These are phyloP conservation scores for Varanus komodoensis DNA, from an alignment of 2,113 vertebrate genomes.

Conservation along the genomic window DNA sequence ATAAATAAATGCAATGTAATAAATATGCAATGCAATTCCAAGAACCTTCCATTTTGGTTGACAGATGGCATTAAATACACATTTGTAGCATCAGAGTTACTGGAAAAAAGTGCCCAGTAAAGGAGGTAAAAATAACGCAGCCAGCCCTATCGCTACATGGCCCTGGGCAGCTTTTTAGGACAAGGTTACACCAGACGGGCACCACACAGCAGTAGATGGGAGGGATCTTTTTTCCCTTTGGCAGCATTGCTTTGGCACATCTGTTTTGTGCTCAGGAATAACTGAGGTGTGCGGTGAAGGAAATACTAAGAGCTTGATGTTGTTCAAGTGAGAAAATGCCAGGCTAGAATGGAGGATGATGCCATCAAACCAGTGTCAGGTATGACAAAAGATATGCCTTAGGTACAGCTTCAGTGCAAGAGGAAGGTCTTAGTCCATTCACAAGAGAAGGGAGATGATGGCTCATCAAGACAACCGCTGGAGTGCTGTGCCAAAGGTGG, in stretches of 20 bases:
- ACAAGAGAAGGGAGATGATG: too few relatives aligned
- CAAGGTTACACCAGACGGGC: not conserved
- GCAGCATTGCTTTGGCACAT: not conserved
- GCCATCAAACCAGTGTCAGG: too few relatives aligned
- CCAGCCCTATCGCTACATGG: not conserved
- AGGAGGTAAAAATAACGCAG: not conserved
- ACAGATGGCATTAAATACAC: constrained; percentile 6
- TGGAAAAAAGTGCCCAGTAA: not conserved
- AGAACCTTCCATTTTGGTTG: constrained; percentile 10
- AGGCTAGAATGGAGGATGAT: too few relatives aligned
- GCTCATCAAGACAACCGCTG: too few relatives aligned
- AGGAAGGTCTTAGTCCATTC: too few relatives aligned
- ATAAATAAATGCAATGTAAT: not conserved
- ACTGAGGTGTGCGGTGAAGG: too few relatives aligned
- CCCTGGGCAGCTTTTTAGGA: not conserved
- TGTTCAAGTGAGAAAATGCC: too few relatives aligned
- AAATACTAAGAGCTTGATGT: too few relatives aligned
- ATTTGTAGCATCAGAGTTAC: not conserved
- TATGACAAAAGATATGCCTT: too few relatives aligned
- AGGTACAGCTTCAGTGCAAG: too few relatives aligned
- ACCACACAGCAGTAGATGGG: not conserved
- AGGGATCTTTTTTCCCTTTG: not conserved
- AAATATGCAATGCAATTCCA: not conserved
- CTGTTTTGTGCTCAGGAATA: not conserved
- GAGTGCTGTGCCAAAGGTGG: too few relatives aligned